Conservation (phyloP, 2,113 vertebrate species). For the Microcebus jonahi region DNA sequence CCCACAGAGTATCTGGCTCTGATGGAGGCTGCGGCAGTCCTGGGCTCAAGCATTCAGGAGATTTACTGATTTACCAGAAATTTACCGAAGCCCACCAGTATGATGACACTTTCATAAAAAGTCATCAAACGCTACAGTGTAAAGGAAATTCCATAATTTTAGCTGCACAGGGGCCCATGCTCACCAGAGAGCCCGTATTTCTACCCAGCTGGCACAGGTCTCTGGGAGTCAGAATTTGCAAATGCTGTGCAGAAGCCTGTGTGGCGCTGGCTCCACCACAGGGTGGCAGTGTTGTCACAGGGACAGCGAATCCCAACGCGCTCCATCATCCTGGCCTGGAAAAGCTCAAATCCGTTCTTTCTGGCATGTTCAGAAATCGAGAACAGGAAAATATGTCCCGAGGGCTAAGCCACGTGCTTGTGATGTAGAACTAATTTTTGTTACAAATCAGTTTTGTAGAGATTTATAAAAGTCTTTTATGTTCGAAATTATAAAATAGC, state of each 20-base stretch:
- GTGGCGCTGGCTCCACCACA: constrained; percentile 52
- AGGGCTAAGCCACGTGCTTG: constrained; percentile 46
- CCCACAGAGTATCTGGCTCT: neutral
- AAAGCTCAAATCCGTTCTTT: constrained; percentile 66
- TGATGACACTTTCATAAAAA: neutral
- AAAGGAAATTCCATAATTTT: neutral
- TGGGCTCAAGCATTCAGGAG: neutral
- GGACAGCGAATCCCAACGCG: neutral
- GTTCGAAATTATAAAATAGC: neutral
- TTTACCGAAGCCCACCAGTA: neutral
- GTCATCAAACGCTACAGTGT: neutral
- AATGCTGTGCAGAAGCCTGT: fast-evolving
- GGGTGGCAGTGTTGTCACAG: constrained; percentile 78
- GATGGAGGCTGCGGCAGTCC: fast-evolving
- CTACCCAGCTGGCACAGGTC: fast-evolving
- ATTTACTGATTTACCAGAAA: too few relatives aligned
- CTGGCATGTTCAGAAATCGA: constrained; percentile 62
- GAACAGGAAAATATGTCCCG: constrained; percentile 49
- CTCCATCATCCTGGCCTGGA: fast-evolving
- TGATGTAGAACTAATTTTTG: constrained; percentile 69
- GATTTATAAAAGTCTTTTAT: constrained; percentile 10
- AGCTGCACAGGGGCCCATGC: fast-evolving
- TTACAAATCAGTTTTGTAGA: constrained; percentile 69
- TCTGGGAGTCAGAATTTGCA: fast-evolving
- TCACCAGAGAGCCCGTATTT: neutral